Conservation (phyloP, 2,113 vertebrate species). For the Verasper variegatus region DNA sequence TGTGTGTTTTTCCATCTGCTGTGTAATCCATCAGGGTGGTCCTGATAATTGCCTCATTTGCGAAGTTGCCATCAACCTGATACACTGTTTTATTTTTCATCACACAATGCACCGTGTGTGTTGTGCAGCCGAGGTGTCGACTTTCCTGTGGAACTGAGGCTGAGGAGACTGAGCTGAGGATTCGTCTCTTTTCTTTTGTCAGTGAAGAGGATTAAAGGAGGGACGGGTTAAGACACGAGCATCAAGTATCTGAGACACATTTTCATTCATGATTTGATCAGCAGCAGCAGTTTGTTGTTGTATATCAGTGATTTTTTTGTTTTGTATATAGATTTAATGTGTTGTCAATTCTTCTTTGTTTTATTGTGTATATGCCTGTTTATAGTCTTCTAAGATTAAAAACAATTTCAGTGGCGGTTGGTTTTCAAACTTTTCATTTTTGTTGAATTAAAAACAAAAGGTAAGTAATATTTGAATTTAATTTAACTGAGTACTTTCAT, state of each 20-base stretch:
- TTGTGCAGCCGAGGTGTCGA: slow-evolving; percentile 5
- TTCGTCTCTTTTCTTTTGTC: background rate
- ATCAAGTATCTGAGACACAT: slow-evolving; percentile 2
- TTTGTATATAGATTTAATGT: background rate
- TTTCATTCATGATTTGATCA: background rate
- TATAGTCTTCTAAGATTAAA: no score
- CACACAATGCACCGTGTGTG: slow-evolving; percentile 26
- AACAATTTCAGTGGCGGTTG: no score
- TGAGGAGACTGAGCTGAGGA: background rate
- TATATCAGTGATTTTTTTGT: background rate
- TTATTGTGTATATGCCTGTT: background rate
- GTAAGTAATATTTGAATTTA: no score
- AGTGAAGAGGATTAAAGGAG: background rate
- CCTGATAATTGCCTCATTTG: slow-evolving; percentile 23
- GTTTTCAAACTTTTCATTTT: no score
- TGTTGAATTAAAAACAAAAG: no score
- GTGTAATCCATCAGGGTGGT: slow-evolving; percentile 20
- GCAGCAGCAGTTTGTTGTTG: background rate
- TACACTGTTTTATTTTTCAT: slow-evolving; percentile 27
- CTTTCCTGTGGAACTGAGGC: slow-evolving; percentile 35
- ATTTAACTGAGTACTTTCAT: no score
- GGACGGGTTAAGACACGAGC: background rate
- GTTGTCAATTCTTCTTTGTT: no score
- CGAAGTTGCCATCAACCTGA: slow-evolving; percentile 20
- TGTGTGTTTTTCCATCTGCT: background rate